Evolutionary conservation across 1,140 invertebrate species (phyloP).

Genomic region (Neelides sp.): DNA sequence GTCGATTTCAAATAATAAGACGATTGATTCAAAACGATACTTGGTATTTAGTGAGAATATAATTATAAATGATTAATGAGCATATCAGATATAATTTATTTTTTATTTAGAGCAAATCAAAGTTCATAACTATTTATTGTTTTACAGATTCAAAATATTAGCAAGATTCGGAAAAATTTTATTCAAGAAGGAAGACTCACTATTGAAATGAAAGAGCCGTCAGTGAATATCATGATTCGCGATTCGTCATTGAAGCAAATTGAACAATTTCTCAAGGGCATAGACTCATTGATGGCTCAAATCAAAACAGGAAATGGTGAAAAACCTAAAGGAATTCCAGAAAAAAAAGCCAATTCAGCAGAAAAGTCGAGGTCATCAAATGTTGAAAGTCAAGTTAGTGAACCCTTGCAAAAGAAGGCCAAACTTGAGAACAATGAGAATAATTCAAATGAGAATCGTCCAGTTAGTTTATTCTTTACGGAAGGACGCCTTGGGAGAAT

Average conservation of each 20-base stretch:
- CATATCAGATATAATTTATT: too few species aligned
- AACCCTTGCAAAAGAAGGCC: neutral
- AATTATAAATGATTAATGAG: too few species aligned
- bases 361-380: neutral
- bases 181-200: slow-evolving; percentile 6
- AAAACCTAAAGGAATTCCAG: neutral
- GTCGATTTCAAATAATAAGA: neutral
- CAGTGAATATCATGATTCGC: slow-evolving; percentile 11
- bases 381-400: neutral
- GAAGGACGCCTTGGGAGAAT: neutral
- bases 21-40: too few species aligned
- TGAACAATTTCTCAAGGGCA: neutral
- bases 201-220: slow-evolving; percentile 15
- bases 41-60: too few species aligned
- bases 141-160: slow-evolving; percentile 7
- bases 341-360: neutral
- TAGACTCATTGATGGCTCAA: too few species aligned
- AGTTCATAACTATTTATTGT: neutral
- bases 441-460: neutral
- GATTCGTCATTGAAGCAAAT: neutral
- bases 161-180: slow-evolving; percentile 7
- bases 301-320: neutral
- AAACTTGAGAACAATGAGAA: neutral
- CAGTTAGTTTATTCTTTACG: neutral
- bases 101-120: too few species aligned